Percentiles rank a stretch among this genome's conserved stretches.
phyloP scores from a whole-genome alignment of 2,888 invertebrate species.

The Eulithis testata region DNA sequence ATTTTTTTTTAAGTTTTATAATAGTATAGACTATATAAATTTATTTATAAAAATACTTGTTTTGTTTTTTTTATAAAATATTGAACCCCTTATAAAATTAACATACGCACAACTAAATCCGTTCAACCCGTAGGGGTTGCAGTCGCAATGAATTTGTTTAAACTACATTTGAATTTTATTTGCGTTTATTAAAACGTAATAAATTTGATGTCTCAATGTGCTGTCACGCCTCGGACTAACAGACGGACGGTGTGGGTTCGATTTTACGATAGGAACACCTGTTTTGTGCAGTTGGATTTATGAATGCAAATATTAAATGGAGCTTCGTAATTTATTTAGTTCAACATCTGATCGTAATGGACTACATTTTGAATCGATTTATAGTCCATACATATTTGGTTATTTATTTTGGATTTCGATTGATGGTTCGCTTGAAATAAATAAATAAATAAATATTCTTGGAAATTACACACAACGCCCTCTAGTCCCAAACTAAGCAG shows the following conservation, averaged over 20 bases:
- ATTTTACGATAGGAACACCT: conserved; percentile 45
- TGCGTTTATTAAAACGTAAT: conserved; percentile 74
- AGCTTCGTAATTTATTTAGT: conserved; percentile 21
- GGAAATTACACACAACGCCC: too few relatives aligned
- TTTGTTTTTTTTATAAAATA: conserved; percentile 3
- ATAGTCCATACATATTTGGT: too few relatives aligned
- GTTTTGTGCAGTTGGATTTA: conserved; percentile 31
- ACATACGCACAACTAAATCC: conserved; percentile 38
- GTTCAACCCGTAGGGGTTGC: conserved; percentile 32
- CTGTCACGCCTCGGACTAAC: conserved; percentile 33
- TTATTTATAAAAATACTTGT: too few relatives aligned
- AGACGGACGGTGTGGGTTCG: conserved; percentile 36
- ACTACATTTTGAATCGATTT: not conserved
- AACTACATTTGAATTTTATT: conserved; percentile 67
- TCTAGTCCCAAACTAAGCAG: too few relatives aligned
- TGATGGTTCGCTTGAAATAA: too few relatives aligned
- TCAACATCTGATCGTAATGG: conserved; percentile 10
- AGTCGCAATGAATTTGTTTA: conserved; percentile 39
- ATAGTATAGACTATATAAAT: too few relatives aligned
- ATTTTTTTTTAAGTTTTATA: too few relatives aligned
- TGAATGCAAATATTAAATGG: conserved; percentile 23
- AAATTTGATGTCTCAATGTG: conserved; percentile 67
- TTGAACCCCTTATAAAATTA: conserved; percentile 19
- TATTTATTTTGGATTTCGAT: too few relatives aligned
- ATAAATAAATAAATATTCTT: too few relatives aligned